Evolutionary conservation across 2,797 vertebrate genomes (phyloP).

Genomic region (Avahi laniger): DNA sequence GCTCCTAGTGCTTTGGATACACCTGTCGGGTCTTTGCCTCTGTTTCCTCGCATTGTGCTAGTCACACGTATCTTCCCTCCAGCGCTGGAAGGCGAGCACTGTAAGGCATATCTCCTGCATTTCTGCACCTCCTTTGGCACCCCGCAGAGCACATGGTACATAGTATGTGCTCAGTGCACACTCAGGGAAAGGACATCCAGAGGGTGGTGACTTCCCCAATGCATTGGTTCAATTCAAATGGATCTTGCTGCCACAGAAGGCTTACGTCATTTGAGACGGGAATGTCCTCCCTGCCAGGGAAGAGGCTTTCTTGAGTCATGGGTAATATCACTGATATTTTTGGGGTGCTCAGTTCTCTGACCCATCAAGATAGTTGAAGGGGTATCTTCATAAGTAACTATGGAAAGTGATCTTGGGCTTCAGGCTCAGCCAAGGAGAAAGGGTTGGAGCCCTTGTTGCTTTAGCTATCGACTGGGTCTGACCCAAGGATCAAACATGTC

Average conservation of each 20-base stretch:
- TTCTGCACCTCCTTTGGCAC: fast-evolving
- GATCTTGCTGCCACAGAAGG: background rate
- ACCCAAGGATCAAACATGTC: background rate
- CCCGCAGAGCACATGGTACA: fast-evolving
- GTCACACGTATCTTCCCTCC: background rate
- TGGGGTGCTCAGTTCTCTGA: background rate
- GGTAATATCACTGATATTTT: background rate
- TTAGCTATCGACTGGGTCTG: background rate
- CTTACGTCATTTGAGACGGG: background rate
- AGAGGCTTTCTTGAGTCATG: background rate
- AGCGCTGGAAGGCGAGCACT: too few relatives aligned
- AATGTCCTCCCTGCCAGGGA: background rate
- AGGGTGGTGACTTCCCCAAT: background rate
- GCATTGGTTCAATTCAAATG: background rate
- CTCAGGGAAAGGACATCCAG: background rate
- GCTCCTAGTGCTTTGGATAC: background rate
- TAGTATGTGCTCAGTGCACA: background rate
- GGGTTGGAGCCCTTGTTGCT: background rate
- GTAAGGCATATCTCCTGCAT: background rate
- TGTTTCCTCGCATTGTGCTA: background rate
- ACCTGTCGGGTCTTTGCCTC: background rate
- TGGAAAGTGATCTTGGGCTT: background rate
- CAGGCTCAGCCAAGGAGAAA: background rate
- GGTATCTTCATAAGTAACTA: background rate
- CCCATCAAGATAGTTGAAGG: background rate